phyloP scores from a whole-genome alignment of 2,113 vertebrate species.

The Corydoras sp. region DNA sequence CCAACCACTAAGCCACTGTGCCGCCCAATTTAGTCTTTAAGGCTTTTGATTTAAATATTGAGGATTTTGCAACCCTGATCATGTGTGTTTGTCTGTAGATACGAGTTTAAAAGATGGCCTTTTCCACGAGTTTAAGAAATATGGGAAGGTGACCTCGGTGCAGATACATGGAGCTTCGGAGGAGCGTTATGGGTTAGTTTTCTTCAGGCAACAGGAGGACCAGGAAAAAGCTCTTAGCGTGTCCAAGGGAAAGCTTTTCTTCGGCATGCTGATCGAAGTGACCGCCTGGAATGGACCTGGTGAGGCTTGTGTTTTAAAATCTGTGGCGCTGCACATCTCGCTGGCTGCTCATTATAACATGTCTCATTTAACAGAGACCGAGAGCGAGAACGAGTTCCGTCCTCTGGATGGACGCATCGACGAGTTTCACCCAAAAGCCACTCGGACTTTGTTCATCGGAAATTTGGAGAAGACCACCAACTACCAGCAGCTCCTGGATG shows the following conservation, averaged over 20 bases:
- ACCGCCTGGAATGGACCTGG: conserved; percentile 85
- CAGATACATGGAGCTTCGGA: conserved; percentile 82
- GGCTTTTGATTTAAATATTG: no score
- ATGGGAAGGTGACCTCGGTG: conserved; percentile 84
- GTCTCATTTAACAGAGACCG: conserved; percentile 68
- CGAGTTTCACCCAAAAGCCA: conserved; percentile 87
- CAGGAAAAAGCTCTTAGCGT: conserved; percentile 83
- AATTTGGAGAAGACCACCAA: conserved; percentile 86
- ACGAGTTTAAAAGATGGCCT: conserved; percentile 88
- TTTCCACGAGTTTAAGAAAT: conserved; percentile 88
- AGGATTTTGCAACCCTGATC: no score
- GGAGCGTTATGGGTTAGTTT: conserved; percentile 81
- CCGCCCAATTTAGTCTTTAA: no score
- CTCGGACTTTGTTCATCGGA: conserved; percentile 81
- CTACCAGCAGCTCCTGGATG: conserved; percentile 80
- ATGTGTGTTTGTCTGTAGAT: conserved; percentile 53
- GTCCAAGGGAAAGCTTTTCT: conserved; percentile 87
- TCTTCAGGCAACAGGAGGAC: conserved; percentile 86
- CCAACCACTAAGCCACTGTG: no score
- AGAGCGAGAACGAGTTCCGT: conserved; percentile 85
- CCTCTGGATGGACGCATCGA: conserved; percentile 85
- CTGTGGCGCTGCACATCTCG: neutral
- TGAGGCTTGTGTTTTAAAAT: conserved; percentile 43
- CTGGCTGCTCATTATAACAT: neutral
- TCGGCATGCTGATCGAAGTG: conserved; percentile 87